Evolutionary conservation across 2,113 vertebrate genomes (phyloP), one percentile per base, ranked within the genome.

Genomic region (Trachemys scripta): DNA sequence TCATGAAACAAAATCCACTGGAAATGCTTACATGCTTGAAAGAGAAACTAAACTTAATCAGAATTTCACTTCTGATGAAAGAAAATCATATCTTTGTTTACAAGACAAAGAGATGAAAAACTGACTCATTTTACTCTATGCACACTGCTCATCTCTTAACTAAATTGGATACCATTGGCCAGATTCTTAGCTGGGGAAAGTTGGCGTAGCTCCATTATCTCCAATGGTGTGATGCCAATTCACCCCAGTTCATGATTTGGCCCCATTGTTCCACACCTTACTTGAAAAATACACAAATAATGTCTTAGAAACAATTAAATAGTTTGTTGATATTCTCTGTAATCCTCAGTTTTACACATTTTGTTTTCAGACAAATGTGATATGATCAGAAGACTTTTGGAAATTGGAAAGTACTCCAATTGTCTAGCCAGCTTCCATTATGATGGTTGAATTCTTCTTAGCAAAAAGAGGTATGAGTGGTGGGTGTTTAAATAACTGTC

Each of bases 1-100:
- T 95, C 50, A 86, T 56, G 80, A 94, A 97, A 49, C 16, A 82
- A 87, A 96, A 90, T 45, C 42, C 53, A 65, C 29, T 85, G 54
- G 65, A 97, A 95, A 94, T 38, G 8, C 4, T 91, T 88, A 79
- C 1, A 38, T 62, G 24, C 29, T 95, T 93, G 79, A 93, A 93
- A 24, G 42, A 90, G 53, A 92, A 94, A 89, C 38, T 81, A 75
- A 94, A 92, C 19, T 62, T 93, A 78, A 90, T 91, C 25, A 31
- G 47, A 42, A 80, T 87, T 89, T 87, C 13, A 72, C 90, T 94
- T 95, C 72, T 86, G 69, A 76, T 1, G 51, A 82, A 42, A 84
- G 78, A 56, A 50, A 51, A 69, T 20, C 5, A 38, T 75, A 49
- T 17, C 56, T 81, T 27, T 75, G 5, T 84, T 85, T 86, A n/a